phyloP scores from a whole-genome alignment of 2,888 invertebrate genomes.

The Tetheella fluctuosa region DNA sequence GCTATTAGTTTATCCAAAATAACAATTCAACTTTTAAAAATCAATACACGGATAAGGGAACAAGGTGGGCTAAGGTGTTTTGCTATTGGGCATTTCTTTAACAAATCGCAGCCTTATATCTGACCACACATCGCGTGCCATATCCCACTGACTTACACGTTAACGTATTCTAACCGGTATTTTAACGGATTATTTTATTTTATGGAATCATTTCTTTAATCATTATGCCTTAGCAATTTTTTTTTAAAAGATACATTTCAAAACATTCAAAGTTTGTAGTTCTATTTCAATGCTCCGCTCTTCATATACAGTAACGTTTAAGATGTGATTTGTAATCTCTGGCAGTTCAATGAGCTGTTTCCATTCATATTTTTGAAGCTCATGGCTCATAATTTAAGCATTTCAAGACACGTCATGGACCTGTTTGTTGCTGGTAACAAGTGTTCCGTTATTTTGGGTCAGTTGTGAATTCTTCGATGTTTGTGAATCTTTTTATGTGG shows the following conservation, averaged over 20 bases:
- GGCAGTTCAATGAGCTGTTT: slow-evolving; percentile 4
- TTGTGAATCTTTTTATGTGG: background rate
- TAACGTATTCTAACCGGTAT: slow-evolving; percentile 13
- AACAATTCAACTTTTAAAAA: background rate
- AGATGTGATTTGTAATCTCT: background rate
- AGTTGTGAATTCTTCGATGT: background rate
- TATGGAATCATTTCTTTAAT: slow-evolving; percentile 8
- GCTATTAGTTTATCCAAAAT: too few species aligned
- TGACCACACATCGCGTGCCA: slow-evolving; percentile 1
- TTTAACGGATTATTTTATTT: slow-evolving; percentile 16
- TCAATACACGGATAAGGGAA: too few species aligned
- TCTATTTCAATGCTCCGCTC: background rate
- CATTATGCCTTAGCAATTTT: background rate
- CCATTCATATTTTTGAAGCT: slow-evolving; percentile 2
- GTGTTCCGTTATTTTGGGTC: background rate
- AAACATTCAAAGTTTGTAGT: background rate
- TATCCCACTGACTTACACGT: slow-evolving; percentile 10
- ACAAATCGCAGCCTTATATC: background rate
- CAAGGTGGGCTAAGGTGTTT: background rate
- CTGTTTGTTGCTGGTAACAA: background rate
- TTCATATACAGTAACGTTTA: slow-evolving; percentile 12
- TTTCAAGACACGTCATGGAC: background rate
- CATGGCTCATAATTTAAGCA: background rate
- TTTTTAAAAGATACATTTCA: background rate
- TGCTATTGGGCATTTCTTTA: background rate